Base-by-base conservation (phyloP, 2,113 vertebrate genomes). In the Aspidoscelis tigris region DNA sequence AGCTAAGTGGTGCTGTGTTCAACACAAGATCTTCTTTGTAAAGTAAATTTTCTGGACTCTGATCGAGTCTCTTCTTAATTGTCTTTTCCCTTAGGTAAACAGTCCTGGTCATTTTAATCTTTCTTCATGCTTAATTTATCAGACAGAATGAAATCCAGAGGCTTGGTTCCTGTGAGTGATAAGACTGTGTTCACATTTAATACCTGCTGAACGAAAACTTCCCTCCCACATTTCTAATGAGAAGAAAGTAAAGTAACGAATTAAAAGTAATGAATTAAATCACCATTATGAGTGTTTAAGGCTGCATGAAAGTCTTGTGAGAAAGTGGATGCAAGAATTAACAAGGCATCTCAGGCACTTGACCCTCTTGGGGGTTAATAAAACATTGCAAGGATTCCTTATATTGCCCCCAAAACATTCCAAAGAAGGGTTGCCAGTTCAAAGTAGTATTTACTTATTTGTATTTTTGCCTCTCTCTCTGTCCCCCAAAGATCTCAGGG, bases 61-160 rank as follows among this genome's bases (percentile, higher is more conserved):
- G 80, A 82, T 61, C 80, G 43, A 81, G 80, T 16, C 22, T 58
- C 53, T 70, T 81, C 71, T 73, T 82, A 82, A 82, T 73, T 74
- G 41, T 44, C 41, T 84, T 64, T 68, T 50, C 69, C 22, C 66
- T 78, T 78, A 64, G 55, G 12, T 61, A 71, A 71, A 78, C 55
- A 22, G 26, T 26, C 41, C 20, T 33, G 41, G 68, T 16, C 69
- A 64, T 78, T 78, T 72, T 72, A 72, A 84, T 84, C 41, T 65
- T n/a, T 61, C 70, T 73, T 73, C 80, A 81, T 81, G 69, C 69
- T 84, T 84, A 78, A 68, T 78, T 70, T 84, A 71, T 81, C 43
- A 81, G 53, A 9, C 22, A 3, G 80, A 72, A 61, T 14, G 50
- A 6, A 78, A 58, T n/a, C 76, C 12, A n/a, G 76, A 2, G 68